Conservation (phyloP, 2,797 vertebrate species). For the Pitangus sulphuratus region DNA sequence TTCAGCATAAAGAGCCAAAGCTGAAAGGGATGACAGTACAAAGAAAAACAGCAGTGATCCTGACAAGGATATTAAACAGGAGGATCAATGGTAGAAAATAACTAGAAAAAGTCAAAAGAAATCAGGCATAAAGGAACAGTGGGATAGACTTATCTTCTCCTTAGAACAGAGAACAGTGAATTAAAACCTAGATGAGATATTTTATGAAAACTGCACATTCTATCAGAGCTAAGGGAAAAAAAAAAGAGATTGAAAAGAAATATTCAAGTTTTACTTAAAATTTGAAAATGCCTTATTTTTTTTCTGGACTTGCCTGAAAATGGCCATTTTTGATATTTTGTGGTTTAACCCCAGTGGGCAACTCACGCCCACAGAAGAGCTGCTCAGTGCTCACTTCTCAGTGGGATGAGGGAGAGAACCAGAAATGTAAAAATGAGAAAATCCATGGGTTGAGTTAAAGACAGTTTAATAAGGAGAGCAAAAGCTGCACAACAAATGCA, state of each 20-base stretch:
- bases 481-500: not conserved
- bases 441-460: accelerated
- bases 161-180: not conserved
- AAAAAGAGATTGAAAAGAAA: not conserved
- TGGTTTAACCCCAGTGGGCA: not conserved
- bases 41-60: not conserved
- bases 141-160: not conserved
- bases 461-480: not conserved
- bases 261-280: not conserved
- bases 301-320: not conserved
- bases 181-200: not conserved
- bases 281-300: not conserved
- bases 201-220: not conserved
- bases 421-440: not conserved
- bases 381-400: accelerated
- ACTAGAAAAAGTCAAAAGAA: not conserved
- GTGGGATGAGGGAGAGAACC: not conserved
- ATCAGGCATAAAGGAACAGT: not conserved
- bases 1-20: not conserved
- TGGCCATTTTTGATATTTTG: not conserved
- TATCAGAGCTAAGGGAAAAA: not conserved
- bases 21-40: not conserved
- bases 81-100: not conserved
- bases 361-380: not conserved
- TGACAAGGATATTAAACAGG: not conserved